Percentiles rank a stretch among this genome's conserved stretches.
These are phyloP conservation scores for Notarius quadriscutis DNA, from an alignment of 2,113 vertebrate species.

Conservation along the genomic window DNA sequence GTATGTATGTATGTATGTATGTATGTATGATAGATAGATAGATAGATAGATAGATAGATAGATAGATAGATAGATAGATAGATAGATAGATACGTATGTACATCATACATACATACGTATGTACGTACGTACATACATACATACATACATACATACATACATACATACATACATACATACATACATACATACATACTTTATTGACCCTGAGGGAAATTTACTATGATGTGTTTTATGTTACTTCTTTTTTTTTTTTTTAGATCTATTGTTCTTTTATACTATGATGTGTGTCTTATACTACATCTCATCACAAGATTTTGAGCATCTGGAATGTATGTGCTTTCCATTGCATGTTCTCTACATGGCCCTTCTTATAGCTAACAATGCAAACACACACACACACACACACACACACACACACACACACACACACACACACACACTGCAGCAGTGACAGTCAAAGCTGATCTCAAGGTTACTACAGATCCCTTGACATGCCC, in stretches of 20 bases:
- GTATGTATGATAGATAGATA: too few species aligned
- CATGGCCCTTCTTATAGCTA: not conserved
- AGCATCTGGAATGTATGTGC: not conserved
- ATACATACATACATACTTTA: too few species aligned
- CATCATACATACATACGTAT: too few species aligned
- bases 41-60: too few species aligned
- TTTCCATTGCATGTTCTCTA: not conserved
- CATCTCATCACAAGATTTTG: not conserved
- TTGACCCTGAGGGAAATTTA: not conserved
- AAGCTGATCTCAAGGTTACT: slow-evolving; percentile 53
- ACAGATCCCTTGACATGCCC: slow-evolving; percentile 24
- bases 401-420: not conserved
- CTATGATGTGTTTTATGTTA: not conserved
- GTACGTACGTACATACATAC: too few species aligned
- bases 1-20: too few species aligned
- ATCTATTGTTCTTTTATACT: not conserved
- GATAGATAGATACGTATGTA: too few species aligned
- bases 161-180: too few species aligned
- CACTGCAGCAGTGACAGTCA: slow-evolving; percentile 31
- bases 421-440: not conserved
- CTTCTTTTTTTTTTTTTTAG: not conserved
- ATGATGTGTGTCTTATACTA: not conserved
- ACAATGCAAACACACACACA: not conserved
- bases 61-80: too few species aligned
- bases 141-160: too few species aligned